Evolutionary conservation across 2,888 invertebrate genomes (phyloP), one percentile per base, ranked within the genome.

Genomic region (Papilio demoleus): DNA sequence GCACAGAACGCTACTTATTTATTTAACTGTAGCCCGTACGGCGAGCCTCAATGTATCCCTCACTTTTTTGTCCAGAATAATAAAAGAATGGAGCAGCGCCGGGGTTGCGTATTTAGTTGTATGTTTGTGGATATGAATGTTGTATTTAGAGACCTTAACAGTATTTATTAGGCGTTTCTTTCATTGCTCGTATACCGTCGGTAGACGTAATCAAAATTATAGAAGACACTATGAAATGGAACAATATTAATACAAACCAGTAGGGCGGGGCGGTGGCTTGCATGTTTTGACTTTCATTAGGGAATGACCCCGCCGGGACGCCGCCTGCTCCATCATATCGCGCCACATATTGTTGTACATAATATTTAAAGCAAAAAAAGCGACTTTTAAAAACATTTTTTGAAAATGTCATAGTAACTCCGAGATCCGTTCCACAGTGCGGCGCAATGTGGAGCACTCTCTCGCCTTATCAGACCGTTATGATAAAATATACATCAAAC

Each of bases 261-360:
- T 67, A 73, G 75, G 70, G 70, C 70, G 58, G 84, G 86, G 85
- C 76, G 84, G 79, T 70, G 86, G 83, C 75, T 88, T 73, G 91
- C 92, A 88, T 92, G 92, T 89, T 88, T n/a, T 87, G 82, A 73
- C 80, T 86, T 88, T 88, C 89, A 91, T 92, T 91, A 92, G 80
- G 78, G 79, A 73, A 70, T 72, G 78, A 76, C 86, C 88, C 79
- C 88, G 78, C 89, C 89, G 81, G 76, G 75, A 24, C n/a, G 65
- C 19, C 53, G 60, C 22, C 59, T 27, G 31, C 53, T 31, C 42
- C 73, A 74, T 74, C 76, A 74, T 75, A 74, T 73, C 66, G 69
- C 67, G 53, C 56, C 50, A 40, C n/a, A 24, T 34, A 53, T 61
- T 45, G 53, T 56, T 59, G 36, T 70, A 34, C 45, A 59, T 68